A percentile compares a stretch with the other conserved stretches of the same genome.
Evolutionary conservation across 1,140 invertebrate genomes (phyloP).

Genomic region (Pseudomyrmex sp.): DNA sequence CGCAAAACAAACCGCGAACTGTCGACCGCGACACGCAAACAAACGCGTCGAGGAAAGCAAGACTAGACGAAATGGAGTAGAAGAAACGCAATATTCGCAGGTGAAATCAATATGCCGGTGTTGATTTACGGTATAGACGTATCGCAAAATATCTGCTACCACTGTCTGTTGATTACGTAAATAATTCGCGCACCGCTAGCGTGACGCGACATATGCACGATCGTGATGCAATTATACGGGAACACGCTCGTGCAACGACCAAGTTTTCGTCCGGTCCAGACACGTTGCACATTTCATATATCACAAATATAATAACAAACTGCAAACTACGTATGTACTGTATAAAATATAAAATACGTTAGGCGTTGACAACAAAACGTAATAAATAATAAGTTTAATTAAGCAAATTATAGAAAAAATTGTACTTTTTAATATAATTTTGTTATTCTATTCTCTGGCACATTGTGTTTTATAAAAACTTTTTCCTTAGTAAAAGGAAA

Average conservation of each 20-base stretch:
- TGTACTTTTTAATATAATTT: too few species aligned
- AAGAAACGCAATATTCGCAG: constrained; percentile 65
- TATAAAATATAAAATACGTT: not conserved
- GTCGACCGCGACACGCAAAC: not conserved
- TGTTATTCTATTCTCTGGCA: too few species aligned
- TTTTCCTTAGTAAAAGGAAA: too few species aligned
- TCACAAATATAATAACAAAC: not conserved
- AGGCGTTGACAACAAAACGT: not conserved
- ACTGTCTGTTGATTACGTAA: constrained; percentile 60
- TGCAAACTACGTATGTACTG: not conserved
- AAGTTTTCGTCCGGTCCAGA: not conserved
- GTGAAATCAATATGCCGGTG: constrained; percentile 63
- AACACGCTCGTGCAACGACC: not conserved
- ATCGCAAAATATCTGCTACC: constrained; percentile 42
- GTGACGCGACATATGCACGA: not conserved
- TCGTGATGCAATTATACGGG: constrained; percentile 30
- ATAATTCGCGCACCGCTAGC: not conserved
- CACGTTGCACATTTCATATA: not conserved
- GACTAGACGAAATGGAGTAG: too few species aligned
- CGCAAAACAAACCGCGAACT: not conserved
- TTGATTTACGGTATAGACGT: constrained; percentile 55
- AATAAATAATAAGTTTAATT: too few species aligned
- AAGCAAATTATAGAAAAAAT: too few species aligned
- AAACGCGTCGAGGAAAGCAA: not conserved
- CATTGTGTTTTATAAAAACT: too few species aligned